Percentiles rank a stretch among this genome's conserved stretches.
Conservation (phyloP, 2,797 vertebrate species). For the Falco cherrug region DNA sequence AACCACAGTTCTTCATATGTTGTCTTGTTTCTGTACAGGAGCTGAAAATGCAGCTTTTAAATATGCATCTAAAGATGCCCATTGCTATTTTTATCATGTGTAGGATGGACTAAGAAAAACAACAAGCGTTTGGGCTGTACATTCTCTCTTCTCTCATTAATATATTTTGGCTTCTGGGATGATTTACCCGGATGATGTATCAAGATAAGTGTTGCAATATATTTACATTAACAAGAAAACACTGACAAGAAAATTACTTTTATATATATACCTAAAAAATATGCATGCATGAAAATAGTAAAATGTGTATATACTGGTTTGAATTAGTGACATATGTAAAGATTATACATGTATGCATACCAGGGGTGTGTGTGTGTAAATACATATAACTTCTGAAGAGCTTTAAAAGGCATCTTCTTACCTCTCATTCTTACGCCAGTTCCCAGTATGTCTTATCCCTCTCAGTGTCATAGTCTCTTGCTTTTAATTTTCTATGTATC, state of each 20-base stretch:
- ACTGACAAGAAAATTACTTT: background rate
- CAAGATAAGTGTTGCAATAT: background rate
- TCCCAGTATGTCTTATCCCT: background rate
- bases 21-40: background rate
- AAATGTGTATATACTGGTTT: background rate
- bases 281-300: background rate
- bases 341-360: background rate
- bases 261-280: background rate
- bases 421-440: background rate
- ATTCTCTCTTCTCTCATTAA: background rate
- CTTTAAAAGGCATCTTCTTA: background rate
- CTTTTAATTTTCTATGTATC: background rate
- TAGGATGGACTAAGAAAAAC: conserved; percentile 34
- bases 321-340: background rate
- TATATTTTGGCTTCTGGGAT: background rate
- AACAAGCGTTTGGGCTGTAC: background rate
- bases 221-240: conserved; percentile 17
- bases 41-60: conserved; percentile 14
- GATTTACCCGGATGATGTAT: background rate
- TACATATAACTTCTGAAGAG: background rate
- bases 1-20: background rate
- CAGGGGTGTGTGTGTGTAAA: background rate
- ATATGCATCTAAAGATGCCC: conserved; percentile 27
- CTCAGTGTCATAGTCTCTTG: background rate
- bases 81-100: conserved; percentile 3